Evolutionary conservation across 2,113 vertebrate genomes (phyloP), one percentile per base, ranked within the genome.

Genomic region (Orycteropus afer): DNA sequence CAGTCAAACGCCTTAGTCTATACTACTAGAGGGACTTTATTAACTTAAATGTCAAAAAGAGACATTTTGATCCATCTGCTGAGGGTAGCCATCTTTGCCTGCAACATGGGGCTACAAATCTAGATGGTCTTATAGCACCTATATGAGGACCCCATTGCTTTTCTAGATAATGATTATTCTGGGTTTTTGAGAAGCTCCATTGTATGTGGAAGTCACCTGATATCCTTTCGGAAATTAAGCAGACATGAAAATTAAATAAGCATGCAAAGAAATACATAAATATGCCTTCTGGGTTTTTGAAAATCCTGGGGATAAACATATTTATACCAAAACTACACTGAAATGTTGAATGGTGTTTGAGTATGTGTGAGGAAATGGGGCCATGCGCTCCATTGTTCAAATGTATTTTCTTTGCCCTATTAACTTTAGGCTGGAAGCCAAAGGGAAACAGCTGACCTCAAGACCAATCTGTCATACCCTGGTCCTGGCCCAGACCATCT

Each of bases 381-480:
- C 51, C 74, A 40, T 79, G 74, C 25, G 65, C 82, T 40, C 79
- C 12, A 61, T 49, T 55, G 57, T 20, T 37, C 42, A 89, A 76
- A 89, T 87, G 42, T 90, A 63, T 79, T 88, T 95, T 84, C 53
- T 65, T 74, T 84, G 71, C 89, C 83, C 69, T 96, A 63, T 92
- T 95, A 95, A 92, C 82, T 90, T 88, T 20, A 93, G 92, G 61
- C 85, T n/a, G 5, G 53, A 92, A 93, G 86, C 89, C 95, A 94
- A 67, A 25, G 18, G 69, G 49, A 92, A 57, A 34, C 40, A 74
- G 29, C 85, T 92, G 91, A 89, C 84, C 76, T 90, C 85, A 74
- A 73, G 47, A 67, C 51, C 5, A 11, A 90, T 86, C 82, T 86
- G 85, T 79, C 61, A 71, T 3, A 61, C 29, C 5, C 49, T 88